These are phyloP conservation scores for Agrotis clavis DNA, from an alignment of 2,888 invertebrate genomes.

Conservation along the genomic window DNA sequence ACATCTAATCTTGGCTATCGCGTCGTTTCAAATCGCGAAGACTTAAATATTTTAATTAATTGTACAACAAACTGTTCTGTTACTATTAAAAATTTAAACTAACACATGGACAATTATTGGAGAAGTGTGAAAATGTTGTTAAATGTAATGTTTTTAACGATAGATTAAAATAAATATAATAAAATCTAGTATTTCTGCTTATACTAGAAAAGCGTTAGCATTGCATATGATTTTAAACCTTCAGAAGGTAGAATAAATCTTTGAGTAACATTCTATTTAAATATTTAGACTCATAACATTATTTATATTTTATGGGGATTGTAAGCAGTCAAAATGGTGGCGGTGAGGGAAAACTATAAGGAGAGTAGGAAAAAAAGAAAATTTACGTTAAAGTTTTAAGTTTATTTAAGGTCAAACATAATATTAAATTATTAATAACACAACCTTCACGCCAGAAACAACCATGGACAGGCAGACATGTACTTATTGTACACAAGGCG, in stretches of 20 bases:
- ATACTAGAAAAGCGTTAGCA: slow-evolving; percentile 24
- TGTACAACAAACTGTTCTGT: slow-evolving; percentile 51
- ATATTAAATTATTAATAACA: slow-evolving; percentile 63
- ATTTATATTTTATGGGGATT: slow-evolving; percentile 8
- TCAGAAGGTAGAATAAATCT: slow-evolving; percentile 36
- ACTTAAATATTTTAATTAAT: slow-evolving; percentile 52
- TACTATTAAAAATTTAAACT: slow-evolving; percentile 21
- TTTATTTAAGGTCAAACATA: slow-evolving; percentile 61
- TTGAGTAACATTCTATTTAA: no score
- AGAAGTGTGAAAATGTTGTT: slow-evolving; percentile 20
- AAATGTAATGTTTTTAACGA: slow-evolving; percentile 60
- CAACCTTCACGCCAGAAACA: slow-evolving; percentile 45
- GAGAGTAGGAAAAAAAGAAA: slow-evolving; percentile 52
- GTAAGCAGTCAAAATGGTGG: slow-evolving; percentile 22
- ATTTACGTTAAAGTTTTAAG: slow-evolving; percentile 43
- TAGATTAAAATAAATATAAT: slow-evolving; percentile 9
- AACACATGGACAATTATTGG: slow-evolving; percentile 41
- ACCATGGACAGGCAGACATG: slow-evolving; percentile 15
- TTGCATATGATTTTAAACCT: slow-evolving; percentile 44
- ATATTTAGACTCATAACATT: slow-evolving; percentile 4
- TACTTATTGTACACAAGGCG: slow-evolving; percentile 28
- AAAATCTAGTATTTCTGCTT: slow-evolving; percentile 21
- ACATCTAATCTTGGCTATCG: slow-evolving; percentile 37
- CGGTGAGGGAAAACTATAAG: slow-evolving; percentile 1
- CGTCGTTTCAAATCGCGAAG: slow-evolving; percentile 55